A percentile compares a stretch with the other conserved stretches of the same genome.
phyloP scores from a whole-genome alignment of 2,113 vertebrate genomes.

The Bubalus kerabau region DNA sequence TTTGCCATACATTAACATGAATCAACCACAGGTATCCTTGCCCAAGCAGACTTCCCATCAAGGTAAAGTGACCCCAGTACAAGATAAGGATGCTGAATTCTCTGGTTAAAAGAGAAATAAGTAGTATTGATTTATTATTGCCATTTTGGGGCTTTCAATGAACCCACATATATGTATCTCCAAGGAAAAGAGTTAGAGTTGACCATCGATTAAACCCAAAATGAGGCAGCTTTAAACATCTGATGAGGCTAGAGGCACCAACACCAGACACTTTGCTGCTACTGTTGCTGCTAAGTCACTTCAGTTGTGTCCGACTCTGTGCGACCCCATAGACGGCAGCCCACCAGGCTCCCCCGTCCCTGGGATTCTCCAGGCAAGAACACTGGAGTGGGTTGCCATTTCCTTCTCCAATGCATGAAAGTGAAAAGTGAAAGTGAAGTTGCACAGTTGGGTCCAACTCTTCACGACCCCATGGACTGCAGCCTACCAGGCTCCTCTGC shows the following conservation, averaged over 20 bases:
- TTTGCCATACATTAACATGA: background rate
- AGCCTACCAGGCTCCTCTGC: too few species aligned
- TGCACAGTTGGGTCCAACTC: too few species aligned
- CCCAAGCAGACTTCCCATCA: background rate
- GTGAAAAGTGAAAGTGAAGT: too few species aligned
- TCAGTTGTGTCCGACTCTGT: too few species aligned
- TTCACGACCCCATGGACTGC: too few species aligned
- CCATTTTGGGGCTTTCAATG: background rate
- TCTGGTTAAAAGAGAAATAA: background rate
- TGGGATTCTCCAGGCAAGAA: too few species aligned
- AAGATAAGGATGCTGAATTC: background rate
- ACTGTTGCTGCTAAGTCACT: too few species aligned
- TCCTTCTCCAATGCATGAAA: too few species aligned
- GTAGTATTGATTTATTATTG: background rate
- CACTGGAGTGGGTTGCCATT: too few species aligned
- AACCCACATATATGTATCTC: background rate
- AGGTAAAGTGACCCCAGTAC: background rate
- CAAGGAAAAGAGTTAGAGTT: background rate
- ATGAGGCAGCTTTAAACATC: background rate
- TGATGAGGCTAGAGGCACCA: background rate
- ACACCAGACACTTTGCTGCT: background rate
- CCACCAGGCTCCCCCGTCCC: too few species aligned
- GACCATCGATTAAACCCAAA: background rate
- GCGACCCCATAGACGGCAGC: too few species aligned
- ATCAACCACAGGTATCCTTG: background rate